These are phyloP conservation scores for Palythoa heliodiscus DNA, from an alignment of 92 coral and sea anemone genomes.

Conservation along the genomic window DNA sequence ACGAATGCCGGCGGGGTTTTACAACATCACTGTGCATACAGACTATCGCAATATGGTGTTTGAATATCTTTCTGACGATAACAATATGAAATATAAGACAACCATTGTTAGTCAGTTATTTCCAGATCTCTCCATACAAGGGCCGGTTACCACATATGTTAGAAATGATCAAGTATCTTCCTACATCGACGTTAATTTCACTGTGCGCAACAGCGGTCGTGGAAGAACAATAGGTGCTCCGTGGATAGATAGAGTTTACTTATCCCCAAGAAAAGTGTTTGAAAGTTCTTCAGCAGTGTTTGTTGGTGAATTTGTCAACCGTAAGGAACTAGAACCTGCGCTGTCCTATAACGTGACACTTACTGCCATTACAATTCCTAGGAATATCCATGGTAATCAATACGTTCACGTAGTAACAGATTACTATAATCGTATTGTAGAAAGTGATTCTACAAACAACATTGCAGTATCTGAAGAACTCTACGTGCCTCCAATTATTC, in stretches of 20 bases:
- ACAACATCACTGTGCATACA: constrained; percentile 64
- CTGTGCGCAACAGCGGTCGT: constrained; percentile 60
- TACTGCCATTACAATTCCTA: constrained; percentile 48
- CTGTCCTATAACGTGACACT: constrained; percentile 43
- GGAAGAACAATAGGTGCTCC: constrained; percentile 69
- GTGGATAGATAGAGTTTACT: constrained; percentile 62
- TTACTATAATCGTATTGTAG: constrained; percentile 50
- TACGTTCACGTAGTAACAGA: constrained; percentile 57
- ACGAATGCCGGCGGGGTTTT: constrained; percentile 54
- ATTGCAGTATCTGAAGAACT: constrained; percentile 31
- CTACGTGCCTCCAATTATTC: constrained; percentile 52
- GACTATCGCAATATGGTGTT: constrained; percentile 65
- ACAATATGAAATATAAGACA: constrained; percentile 53
- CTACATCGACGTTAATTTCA: constrained; percentile 51
- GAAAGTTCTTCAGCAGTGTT: constrained; percentile 15
- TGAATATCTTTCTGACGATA: constrained; percentile 57
- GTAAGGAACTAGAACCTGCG: constrained; percentile 43
- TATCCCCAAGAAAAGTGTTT: constrained; percentile 46
- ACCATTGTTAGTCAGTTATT: constrained; percentile 52
- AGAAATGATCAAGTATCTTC: constrained; percentile 42
- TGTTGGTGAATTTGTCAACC: constrained; percentile 49
- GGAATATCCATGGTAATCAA: constrained; percentile 53
- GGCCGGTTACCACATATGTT: constrained; percentile 34
- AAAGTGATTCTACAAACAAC: constrained; percentile 49
- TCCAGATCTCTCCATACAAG: constrained; percentile 58